phyloP scores from a whole-genome alignment of 2,797 vertebrate species.

The Cichlasoma orientale region DNA sequence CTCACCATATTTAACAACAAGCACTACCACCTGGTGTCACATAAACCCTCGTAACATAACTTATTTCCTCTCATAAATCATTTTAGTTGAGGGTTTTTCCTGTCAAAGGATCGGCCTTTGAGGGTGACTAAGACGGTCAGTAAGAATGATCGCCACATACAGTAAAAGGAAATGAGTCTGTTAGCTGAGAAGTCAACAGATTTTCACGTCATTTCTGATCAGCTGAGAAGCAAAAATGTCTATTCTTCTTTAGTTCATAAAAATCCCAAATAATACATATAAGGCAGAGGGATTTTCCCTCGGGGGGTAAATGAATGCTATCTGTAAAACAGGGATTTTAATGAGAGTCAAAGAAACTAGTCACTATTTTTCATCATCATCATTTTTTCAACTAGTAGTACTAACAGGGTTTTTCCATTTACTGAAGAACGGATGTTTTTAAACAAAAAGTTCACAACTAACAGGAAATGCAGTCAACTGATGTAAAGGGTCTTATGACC shows the following conservation, averaged over 20 bases:
- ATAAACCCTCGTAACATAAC: background rate
- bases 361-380: background rate
- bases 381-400: background rate
- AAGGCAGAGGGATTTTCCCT: background rate
- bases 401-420: background rate
- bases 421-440: background rate
- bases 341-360: background rate
- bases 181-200: background rate
- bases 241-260: background rate
- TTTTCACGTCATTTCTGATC: background rate
- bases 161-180: background rate
- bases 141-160: background rate
- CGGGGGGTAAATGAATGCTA: rapidly evolving
- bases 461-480: background rate
- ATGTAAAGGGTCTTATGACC: too few relatives aligned
- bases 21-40: background rate
- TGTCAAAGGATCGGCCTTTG: background rate
- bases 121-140: background rate
- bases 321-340: background rate
- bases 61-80: background rate
- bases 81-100: background rate
- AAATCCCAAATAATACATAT: background rate
- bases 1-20: conserved; percentile 1
- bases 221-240: background rate
- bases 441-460: background rate